phyloP scores from a whole-genome alignment of 2,113 vertebrate species.

The Pachyramphus minor region DNA sequence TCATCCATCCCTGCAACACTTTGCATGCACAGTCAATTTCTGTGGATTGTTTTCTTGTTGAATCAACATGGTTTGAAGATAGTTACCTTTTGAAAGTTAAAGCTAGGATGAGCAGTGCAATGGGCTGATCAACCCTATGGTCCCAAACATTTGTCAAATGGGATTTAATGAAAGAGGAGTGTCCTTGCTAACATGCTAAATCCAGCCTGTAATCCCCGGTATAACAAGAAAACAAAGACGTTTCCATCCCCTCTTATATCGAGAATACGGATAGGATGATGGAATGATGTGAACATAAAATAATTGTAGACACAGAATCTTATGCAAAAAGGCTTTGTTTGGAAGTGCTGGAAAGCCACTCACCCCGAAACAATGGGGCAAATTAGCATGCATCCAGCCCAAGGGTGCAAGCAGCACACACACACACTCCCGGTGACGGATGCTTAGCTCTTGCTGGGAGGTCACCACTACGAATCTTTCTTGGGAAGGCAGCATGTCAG shows the following conservation, averaged over 20 bases:
- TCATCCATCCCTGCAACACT: background rate
- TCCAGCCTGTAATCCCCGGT: constrained; percentile 57
- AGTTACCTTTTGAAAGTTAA: background rate
- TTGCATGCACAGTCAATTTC: background rate
- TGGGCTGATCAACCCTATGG: background rate
- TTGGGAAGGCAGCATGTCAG: constrained; percentile 76
- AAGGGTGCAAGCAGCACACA: constrained; percentile 63
- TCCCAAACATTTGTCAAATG: constrained; percentile 54
- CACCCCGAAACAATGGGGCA: constrained; percentile 88
- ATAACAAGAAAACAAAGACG: constrained; percentile 64
- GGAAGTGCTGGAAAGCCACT: constrained; percentile 79
- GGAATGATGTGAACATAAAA: constrained; percentile 80
- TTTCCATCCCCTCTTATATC: constrained; percentile 46
- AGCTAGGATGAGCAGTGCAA: constrained; percentile 10
- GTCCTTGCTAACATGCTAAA: constrained; percentile 48
- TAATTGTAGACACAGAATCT: constrained; percentile 69
- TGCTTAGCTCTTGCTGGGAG: constrained; percentile 79
- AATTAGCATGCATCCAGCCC: constrained; percentile 81
- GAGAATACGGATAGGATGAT: constrained; percentile 68
- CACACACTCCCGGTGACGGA: constrained; percentile 69
- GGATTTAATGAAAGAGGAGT: constrained; percentile 66
- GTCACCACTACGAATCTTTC: constrained; percentile 74
- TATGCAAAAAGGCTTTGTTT: constrained; percentile 83
- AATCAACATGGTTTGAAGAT: background rate
- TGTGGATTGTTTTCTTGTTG: background rate